A percentile compares a stretch with the other conserved stretches of the same genome.
phyloP scores from a whole-genome alignment of 2,888 invertebrate genomes.

The Drosophila fungiperda region DNA sequence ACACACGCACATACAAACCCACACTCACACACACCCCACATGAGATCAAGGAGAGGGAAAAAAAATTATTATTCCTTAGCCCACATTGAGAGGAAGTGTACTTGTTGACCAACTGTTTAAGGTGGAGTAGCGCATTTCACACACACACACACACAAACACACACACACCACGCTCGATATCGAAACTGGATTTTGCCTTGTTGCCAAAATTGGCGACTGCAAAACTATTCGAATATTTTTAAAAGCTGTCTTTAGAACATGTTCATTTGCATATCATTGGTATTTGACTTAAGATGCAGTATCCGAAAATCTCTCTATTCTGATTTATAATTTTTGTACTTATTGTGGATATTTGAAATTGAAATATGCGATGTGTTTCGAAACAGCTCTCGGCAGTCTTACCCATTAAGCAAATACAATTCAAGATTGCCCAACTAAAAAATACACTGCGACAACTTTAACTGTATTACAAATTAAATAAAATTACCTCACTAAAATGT shows the following conservation, averaged over 20 bases:
- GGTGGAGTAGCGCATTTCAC: not conserved
- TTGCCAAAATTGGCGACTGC: not conserved
- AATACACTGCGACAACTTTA: not conserved
- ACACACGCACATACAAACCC: not conserved
- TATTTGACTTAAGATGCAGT: not conserved
- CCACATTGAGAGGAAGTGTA: slow-evolving; percentile 5
- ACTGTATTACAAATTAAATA: not conserved
- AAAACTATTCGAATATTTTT: not conserved
- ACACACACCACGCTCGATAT: not conserved
- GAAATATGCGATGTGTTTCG: not conserved
- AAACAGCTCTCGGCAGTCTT: too few relatives aligned
- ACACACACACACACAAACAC: not conserved
- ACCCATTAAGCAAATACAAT: not conserved
- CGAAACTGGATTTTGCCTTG: not conserved
- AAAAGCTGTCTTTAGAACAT: not conserved
- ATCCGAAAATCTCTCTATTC: not conserved
- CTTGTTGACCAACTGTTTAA: slow-evolving; percentile 5
- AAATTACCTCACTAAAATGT: not conserved
- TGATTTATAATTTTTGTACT: not conserved
- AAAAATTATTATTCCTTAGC: slow-evolving; percentile 4
- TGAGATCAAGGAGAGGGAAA: not conserved
- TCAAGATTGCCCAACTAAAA: not conserved
- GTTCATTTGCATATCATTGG: not conserved
- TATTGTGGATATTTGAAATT: not conserved
- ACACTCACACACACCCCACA: not conserved